phyloP scores from a whole-genome alignment of 1,140 invertebrate genomes.

The roundworm (Caenorhabditis elegans) region DNA sequence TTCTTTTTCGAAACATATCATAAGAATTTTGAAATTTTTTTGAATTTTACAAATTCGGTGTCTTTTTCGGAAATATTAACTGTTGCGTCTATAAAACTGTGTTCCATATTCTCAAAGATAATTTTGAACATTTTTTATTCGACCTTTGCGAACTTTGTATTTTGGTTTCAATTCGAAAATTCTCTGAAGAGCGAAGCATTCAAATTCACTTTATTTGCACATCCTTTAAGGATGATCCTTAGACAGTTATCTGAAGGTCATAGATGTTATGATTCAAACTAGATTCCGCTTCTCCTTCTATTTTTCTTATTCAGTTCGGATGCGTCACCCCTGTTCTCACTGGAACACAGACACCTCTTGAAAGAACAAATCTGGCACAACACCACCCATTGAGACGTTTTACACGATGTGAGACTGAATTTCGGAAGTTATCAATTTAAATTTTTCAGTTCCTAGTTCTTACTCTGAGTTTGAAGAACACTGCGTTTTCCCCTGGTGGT shows the following conservation, averaged over 20 bases:
- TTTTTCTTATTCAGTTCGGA: background rate
- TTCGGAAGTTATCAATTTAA: background rate
- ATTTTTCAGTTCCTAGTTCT: background rate
- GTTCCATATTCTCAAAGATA: too few relatives aligned
- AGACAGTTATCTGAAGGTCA: background rate
- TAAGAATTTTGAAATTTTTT: too few relatives aligned
- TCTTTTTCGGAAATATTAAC: too few relatives aligned
- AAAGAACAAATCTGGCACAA: background rate
- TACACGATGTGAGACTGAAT: background rate
- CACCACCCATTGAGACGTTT: background rate
- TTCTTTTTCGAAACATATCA: too few relatives aligned
- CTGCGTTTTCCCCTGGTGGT: background rate
- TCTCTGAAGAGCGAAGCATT: too few relatives aligned
- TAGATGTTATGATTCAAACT: constrained; percentile 13
- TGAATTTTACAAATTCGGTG: too few relatives aligned
- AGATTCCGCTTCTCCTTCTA: background rate
- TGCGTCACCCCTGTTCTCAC: background rate
- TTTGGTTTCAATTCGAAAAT: too few relatives aligned
- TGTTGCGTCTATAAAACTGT: too few relatives aligned
- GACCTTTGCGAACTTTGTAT: too few relatives aligned
- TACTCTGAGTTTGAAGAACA: background rate
- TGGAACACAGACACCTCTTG: background rate
- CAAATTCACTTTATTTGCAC: background rate
- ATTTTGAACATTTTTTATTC: too few relatives aligned
- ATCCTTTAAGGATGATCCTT: too few relatives aligned